Evolutionary conservation across 2,113 vertebrate species (phyloP).

Genomic region (Heterotilapia buettikoferi): DNA sequence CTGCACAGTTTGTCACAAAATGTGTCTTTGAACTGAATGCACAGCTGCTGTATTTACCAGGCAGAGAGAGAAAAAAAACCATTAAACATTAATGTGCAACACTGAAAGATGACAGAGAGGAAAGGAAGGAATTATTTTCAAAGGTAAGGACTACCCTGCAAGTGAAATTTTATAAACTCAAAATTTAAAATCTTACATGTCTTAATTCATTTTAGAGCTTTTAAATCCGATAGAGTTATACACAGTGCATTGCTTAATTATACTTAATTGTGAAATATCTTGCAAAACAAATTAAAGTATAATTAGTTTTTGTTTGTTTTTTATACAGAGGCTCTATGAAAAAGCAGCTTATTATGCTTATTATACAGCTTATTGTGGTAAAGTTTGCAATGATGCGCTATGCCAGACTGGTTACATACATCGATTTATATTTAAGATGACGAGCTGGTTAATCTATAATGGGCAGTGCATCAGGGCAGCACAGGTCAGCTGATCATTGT

Average conservation of each 20-base stretch:
- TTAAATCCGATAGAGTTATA: not conserved
- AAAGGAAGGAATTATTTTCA: not conserved
- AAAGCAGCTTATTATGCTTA: not conserved
- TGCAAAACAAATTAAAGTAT: not conserved
- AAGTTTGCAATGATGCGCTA: not conserved
- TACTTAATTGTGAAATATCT: not conserved
- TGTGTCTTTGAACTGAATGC: not conserved
- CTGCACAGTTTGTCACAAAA: not conserved
- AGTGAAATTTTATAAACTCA: not conserved
- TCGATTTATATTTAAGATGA: not conserved
- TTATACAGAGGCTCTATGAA: not conserved
- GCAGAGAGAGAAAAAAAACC: not conserved
- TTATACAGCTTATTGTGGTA: not conserved
- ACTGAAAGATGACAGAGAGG: not conserved
- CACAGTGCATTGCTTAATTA: not conserved
- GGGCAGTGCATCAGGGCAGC: not conserved
- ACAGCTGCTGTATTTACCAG: not conserved
- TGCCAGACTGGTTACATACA: too few species aligned
- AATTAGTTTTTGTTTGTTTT: not conserved
- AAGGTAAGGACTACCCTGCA: not conserved
- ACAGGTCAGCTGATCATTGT: not conserved
- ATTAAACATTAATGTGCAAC: not conserved
- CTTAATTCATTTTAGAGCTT: not conserved
- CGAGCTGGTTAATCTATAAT: not conserved
- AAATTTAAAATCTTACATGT: not conserved